Conservation (phyloP, 2,797 vertebrate genomes). For the Oryzias sinensis region DNA sequence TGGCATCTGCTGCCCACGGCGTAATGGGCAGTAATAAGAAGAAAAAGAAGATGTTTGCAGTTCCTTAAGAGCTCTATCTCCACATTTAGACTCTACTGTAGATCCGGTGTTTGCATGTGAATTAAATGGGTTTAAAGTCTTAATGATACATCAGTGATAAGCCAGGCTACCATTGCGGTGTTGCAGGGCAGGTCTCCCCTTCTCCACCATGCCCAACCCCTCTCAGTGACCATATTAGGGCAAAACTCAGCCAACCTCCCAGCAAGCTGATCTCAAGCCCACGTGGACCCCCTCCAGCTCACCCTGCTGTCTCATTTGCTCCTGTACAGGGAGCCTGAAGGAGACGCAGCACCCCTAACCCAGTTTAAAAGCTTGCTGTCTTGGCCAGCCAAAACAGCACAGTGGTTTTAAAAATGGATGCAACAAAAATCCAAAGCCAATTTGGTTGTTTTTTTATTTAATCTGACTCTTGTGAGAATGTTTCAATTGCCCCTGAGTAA, state of each 20-base stretch:
- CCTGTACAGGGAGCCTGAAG: conserved; percentile 55
- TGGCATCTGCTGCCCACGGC: too few species aligned
- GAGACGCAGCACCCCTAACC: conserved; percentile 62
- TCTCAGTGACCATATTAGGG: conserved; percentile 69
- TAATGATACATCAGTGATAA: conserved; percentile 37
- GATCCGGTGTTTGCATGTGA: conserved; percentile 21
- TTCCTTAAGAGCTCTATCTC: too few species aligned
- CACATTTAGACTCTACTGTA: background rate
- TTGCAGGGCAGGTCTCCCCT: conserved; percentile 49
- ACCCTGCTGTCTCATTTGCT: conserved; percentile 68
- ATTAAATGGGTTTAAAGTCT: conserved; percentile 24
- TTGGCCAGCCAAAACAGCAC: conserved; percentile 49
- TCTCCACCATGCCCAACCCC: conserved; percentile 44
- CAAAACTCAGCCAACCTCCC: conserved; percentile 68
- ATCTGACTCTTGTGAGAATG: conserved; percentile 10
- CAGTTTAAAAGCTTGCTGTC: conserved; percentile 56
- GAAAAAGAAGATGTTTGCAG: too few species aligned
- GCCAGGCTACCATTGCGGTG: conserved; percentile 62
- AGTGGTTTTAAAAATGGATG: conserved; percentile 53
- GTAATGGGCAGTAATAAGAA: too few species aligned
- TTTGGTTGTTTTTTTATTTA: conserved; percentile 4
- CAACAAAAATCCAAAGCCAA: conserved; percentile 14
- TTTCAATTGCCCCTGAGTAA: background rate
- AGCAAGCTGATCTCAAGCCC: conserved; percentile 45
- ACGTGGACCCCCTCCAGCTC: conserved; percentile 29